phyloP scores from a whole-genome alignment of 2,888 invertebrate species.

The Allophyes oxyacanthae region DNA sequence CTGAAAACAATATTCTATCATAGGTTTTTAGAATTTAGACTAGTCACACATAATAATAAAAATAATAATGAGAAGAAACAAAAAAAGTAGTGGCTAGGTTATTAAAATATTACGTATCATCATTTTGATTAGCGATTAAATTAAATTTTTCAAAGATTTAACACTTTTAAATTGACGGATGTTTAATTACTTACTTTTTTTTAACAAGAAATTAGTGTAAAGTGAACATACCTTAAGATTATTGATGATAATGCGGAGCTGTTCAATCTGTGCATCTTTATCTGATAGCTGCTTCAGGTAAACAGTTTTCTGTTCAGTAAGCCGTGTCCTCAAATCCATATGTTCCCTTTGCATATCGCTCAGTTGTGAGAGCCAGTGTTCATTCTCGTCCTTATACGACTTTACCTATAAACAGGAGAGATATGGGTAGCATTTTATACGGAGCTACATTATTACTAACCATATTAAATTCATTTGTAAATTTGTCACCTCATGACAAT shows the following conservation, averaged over 20 bases:
- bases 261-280: constrained; percentile 83
- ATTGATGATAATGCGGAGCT: constrained; percentile 78
- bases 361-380: constrained; percentile 90
- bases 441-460: background rate
- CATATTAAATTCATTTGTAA: too few relatives aligned
- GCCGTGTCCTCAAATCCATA: constrained; percentile 82
- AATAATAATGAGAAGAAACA: too few relatives aligned
- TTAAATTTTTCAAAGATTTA: too few relatives aligned
- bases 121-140: too few relatives aligned
- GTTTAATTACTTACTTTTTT: too few relatives aligned
- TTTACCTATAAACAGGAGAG: constrained; percentile 84
- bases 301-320: constrained; percentile 82
- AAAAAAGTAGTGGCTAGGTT: too few relatives aligned
- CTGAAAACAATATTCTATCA: constrained; percentile 59
- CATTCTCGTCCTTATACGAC: constrained; percentile 90
- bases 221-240: constrained; percentile 73
- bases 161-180: too few relatives aligned
- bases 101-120: too few relatives aligned
- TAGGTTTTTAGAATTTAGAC: too few relatives aligned
- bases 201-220: background rate
- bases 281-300: constrained; percentile 79
- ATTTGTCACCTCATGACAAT: constrained; percentile 87
- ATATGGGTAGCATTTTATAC: too few relatives aligned
- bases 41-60: too few relatives aligned
- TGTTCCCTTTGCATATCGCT: constrained; percentile 87